A percentile compares a stretch with the other conserved stretches of the same genome.
Evolutionary conservation across 2,113 vertebrate species (phyloP).

Genomic region (Phainopepla nitens): DNA sequence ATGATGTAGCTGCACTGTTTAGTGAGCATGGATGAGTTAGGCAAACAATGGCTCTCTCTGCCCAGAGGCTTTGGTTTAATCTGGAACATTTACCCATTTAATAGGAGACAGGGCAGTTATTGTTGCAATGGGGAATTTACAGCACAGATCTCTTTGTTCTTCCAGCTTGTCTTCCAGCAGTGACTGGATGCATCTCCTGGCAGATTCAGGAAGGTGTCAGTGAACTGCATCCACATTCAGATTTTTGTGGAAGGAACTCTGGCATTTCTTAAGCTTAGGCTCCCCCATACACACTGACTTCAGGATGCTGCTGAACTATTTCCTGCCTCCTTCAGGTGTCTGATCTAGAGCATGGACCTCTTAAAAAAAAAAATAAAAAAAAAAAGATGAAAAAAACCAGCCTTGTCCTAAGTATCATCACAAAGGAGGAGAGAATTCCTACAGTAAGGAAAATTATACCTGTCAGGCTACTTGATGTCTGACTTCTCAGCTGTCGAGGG

Average conservation of each 20-base stretch:
- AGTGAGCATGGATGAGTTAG: constrained; percentile 22
- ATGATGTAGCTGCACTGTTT: constrained; percentile 16
- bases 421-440: not conserved
- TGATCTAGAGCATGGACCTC: not conserved
- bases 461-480: not conserved
- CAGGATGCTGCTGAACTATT: not conserved
- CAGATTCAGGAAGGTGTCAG: not conserved
- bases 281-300: not conserved
- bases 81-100: constrained; percentile 4
- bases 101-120: not conserved
- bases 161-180: not conserved
- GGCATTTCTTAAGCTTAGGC: not conserved
- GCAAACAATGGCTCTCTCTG: constrained; percentile 35
- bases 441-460: not conserved
- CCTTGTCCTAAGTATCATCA: not conserved
- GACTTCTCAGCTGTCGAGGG: not conserved
- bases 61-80: constrained; percentile 31
- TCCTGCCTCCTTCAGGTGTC: not conserved
- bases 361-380: not conserved
- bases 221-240: not conserved
- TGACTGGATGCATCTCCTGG: not conserved
- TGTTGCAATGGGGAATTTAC: not conserved
- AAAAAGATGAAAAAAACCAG: not conserved
- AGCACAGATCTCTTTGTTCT: not conserved
- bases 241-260: not conserved